A percentile compares a stretch with the other conserved stretches of the same genome.
phyloP scores from a whole-genome alignment of 2,888 invertebrate species.

The Timema podura region DNA sequence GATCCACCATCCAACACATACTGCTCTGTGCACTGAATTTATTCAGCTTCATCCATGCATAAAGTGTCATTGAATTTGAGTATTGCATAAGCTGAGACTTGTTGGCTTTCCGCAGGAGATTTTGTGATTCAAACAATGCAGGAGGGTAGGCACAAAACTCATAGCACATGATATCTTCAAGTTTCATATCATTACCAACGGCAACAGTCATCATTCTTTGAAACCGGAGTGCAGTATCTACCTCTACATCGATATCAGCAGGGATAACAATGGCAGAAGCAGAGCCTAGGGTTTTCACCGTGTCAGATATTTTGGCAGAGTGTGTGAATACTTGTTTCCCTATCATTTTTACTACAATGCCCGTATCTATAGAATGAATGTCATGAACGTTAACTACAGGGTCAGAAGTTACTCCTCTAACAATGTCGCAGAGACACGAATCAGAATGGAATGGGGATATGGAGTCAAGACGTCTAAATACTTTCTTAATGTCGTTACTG shows the following conservation, averaged over 20 bases:
- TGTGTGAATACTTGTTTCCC: neutral
- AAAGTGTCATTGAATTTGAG: neutral
- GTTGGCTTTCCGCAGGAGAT: neutral
- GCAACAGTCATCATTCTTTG: constrained; percentile 3
- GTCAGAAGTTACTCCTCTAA: neutral
- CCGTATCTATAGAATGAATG: neutral
- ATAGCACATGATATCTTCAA: neutral
- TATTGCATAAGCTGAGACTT: neutral
- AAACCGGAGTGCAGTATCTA: neutral
- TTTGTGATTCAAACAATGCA: constrained; percentile 6
- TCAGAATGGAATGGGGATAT: neutral
- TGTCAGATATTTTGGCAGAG: neutral
- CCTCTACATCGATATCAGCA: neutral
- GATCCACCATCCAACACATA: neutral
- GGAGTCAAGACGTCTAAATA: accelerated
- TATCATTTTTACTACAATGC: neutral
- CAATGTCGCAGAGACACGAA: neutral
- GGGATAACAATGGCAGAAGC: neutral
- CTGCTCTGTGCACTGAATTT: neutral
- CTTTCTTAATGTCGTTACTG: neutral
- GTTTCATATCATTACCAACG: neutral
- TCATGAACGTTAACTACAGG: neutral
- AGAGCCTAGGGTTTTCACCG: neutral
- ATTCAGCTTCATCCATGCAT: neutral
- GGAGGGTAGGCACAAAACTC: neutral